These are phyloP conservation scores for Piscicola geometra DNA, from an alignment of 2,888 invertebrate species.

Conservation along the genomic window DNA sequence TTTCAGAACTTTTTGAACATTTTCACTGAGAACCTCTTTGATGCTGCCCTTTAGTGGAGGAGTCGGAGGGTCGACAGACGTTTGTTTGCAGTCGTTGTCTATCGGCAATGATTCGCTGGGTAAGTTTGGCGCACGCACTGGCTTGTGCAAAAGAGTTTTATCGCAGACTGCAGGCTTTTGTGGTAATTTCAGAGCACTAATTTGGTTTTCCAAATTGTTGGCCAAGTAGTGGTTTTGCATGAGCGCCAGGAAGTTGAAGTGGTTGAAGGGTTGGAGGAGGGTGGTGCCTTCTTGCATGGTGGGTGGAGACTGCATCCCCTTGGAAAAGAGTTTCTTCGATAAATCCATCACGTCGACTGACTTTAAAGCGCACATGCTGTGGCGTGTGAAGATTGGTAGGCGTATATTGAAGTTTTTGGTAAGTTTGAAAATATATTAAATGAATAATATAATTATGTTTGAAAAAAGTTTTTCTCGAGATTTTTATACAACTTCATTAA, in stretches of 20 bases:
- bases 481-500: too few species aligned
- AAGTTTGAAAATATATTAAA: too few species aligned
- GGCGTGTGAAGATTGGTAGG: too few species aligned
- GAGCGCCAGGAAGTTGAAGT: constrained; percentile 16
- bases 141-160: neutral
- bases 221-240: constrained; percentile 6
- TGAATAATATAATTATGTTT: too few species aligned
- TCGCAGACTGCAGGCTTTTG: neutral
- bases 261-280: neutral
- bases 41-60: neutral
- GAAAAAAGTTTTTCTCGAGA: too few species aligned
- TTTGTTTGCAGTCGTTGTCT: neutral
- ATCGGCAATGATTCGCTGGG: neutral
- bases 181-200: neutral
- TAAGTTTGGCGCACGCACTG: neutral
- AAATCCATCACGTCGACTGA: too few species aligned
- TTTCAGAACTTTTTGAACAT: neutral
- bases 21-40: neutral
- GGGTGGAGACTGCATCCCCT: too few species aligned
- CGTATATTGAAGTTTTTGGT: too few species aligned
- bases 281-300: too few species aligned
- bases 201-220: neutral
- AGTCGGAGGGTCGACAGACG: neutral
- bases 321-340: too few species aligned
- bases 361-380: too few species aligned